Conservation (phyloP, 1,140 invertebrate genomes). For the Leptonema lineaticorne region DNA sequence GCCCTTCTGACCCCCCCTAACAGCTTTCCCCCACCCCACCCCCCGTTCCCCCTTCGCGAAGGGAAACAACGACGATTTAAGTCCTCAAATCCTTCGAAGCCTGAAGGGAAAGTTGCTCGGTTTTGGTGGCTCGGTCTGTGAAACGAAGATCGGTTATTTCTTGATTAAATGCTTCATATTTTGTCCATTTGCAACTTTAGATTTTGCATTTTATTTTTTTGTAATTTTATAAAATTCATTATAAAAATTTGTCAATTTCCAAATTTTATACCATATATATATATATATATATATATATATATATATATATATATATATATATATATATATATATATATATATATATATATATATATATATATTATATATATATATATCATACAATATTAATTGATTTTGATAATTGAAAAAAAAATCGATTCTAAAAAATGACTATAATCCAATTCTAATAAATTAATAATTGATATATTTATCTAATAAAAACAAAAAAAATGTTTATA, state of each 20-base stretch:
- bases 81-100: conserved; percentile 22
- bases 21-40: too few relatives aligned
- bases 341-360: conserved; percentile 1
- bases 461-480: too few relatives aligned
- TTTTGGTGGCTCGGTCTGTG: neutral
- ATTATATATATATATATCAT: neutral
- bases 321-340: neutral
- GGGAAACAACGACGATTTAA: conserved; percentile 17
- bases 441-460: too few relatives aligned
- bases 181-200: neutral
- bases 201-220: neutral
- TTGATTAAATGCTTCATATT: conserved; percentile 1
- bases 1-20: too few relatives aligned
- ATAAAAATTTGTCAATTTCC: neutral
- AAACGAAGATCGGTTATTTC: neutral
- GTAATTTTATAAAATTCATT: neutral
- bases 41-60: too few relatives aligned
- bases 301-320: too few relatives aligned
- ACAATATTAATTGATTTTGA: neutral
- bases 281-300: neutral
- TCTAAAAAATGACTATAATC: too few relatives aligned
- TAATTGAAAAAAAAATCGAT: neutral
- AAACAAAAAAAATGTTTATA: too few relatives aligned
- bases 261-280: neutral
- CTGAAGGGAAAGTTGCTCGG: conserved; percentile 1